Conservation (phyloP, 1,140 invertebrate genomes). For the Polypedilum vanderplanki region DNA sequence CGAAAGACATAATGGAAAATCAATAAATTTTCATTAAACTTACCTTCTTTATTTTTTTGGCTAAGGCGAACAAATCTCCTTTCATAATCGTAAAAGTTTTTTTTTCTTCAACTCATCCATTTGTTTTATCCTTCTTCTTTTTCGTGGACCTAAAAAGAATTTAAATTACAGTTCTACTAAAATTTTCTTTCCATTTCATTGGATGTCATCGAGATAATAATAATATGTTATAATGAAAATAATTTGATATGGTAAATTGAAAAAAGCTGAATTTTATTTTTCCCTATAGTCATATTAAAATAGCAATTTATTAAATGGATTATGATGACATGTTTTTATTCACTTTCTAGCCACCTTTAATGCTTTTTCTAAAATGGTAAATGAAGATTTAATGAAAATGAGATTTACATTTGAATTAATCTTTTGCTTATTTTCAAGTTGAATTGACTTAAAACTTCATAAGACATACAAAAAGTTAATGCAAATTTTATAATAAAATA, state of each 20-base stretch:
- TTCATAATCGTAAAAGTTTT: background rate
- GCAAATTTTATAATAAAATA: too few species aligned
- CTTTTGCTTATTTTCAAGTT: too few species aligned
- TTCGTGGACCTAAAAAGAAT: background rate
- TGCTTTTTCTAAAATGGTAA: too few species aligned
- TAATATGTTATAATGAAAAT: background rate
- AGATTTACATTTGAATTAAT: too few species aligned
- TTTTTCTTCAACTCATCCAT: background rate
- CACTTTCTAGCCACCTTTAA: too few species aligned
- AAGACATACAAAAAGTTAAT: too few species aligned
- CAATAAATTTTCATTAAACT: conserved; percentile 20
- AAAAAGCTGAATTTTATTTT: background rate
- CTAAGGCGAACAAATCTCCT: background rate
- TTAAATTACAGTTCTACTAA: background rate
- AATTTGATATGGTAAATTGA: background rate
- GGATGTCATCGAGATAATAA: background rate
- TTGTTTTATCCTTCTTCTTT: background rate
- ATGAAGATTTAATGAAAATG: too few species aligned
- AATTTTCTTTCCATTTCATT: conserved; percentile 6
- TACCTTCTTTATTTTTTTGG: background rate
- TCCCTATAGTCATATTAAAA: too few species aligned
- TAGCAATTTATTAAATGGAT: too few species aligned
- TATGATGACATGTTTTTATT: too few species aligned
- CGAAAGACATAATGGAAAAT: conserved; percentile 13
- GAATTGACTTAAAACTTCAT: too few species aligned